A percentile compares a stretch with the other conserved stretches of the same genome.
Evolutionary conservation across 2,113 vertebrate genomes (phyloP).

Genomic region (Capreolus pygargus): DNA sequence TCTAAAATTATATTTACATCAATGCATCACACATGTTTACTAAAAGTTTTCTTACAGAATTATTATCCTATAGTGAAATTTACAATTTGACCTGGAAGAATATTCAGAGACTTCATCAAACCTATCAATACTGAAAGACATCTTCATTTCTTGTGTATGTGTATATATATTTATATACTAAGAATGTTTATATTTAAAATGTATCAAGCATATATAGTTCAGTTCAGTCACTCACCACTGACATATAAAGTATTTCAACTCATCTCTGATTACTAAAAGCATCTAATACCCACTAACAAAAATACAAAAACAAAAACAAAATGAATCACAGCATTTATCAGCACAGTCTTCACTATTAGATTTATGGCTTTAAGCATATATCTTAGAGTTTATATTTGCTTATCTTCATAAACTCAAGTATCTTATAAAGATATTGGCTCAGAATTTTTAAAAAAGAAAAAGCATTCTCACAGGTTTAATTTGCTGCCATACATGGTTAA

Average conservation of each 20-base stretch:
- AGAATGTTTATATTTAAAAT: not conserved
- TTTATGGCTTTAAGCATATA: not conserved
- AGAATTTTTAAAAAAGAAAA: not conserved
- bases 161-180: not conserved
- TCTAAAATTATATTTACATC: slow-evolving; percentile 25
- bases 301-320: not conserved
- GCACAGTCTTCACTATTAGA: not conserved
- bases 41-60: not conserved
- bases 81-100: not conserved
- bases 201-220: not conserved
- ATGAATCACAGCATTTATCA: not conserved
- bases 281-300: not conserved
- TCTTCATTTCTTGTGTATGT: not conserved
- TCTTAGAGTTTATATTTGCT: not conserved
- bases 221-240: not conserved
- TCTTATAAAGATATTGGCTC: not conserved
- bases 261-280: slow-evolving; percentile 6
- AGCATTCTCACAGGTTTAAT: not conserved
- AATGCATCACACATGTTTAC: not conserved
- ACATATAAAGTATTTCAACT: not conserved
- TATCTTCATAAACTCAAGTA: not conserved
- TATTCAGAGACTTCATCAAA: not conserved
- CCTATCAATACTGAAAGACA: not conserved
- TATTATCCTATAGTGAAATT: not conserved
- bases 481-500: not conserved